Evolutionary conservation across 2,797 vertebrate genomes (phyloP).

Genomic region (Cynopterus sphinx): DNA sequence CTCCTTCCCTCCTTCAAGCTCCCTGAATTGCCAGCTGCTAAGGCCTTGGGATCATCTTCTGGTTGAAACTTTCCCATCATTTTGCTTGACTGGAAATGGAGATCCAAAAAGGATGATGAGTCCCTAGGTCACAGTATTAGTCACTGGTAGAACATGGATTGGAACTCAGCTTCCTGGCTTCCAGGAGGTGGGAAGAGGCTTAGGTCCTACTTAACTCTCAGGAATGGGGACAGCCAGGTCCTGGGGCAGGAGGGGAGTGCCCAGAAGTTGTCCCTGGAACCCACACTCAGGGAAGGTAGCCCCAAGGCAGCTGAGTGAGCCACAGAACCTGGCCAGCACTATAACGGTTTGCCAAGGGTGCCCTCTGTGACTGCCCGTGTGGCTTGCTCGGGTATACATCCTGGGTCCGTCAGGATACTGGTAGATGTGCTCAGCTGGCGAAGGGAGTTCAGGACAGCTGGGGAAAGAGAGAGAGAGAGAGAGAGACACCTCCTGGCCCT

Average conservation of each 20-base stretch:
- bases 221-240: neutral
- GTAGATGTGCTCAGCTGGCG: constrained; percentile 96
- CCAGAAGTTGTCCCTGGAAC: neutral
- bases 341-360: constrained; percentile 66
- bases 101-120: neutral
- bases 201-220: neutral
- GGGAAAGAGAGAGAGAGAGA: constrained; percentile 26
- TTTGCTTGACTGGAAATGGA: neutral
- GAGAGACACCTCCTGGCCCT: neutral
- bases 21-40: neutral
- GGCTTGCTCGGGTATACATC: constrained; percentile 93
- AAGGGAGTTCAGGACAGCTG: constrained; percentile 95
- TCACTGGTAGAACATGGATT: neutral
- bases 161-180: neutral
- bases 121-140: neutral
- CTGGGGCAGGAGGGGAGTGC: neutral
- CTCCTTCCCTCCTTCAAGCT: neutral
- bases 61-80: neutral
- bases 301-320: neutral
- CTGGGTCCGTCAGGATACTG: constrained; percentile 93
- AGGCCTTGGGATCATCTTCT: neutral
- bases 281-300: neutral
- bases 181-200: neutral
- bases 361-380: constrained; percentile 88
- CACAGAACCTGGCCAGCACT: constrained; percentile 3